These are phyloP conservation scores for Tiliacea aurago DNA, from an alignment of 2,888 invertebrate species.

Conservation along the genomic window DNA sequence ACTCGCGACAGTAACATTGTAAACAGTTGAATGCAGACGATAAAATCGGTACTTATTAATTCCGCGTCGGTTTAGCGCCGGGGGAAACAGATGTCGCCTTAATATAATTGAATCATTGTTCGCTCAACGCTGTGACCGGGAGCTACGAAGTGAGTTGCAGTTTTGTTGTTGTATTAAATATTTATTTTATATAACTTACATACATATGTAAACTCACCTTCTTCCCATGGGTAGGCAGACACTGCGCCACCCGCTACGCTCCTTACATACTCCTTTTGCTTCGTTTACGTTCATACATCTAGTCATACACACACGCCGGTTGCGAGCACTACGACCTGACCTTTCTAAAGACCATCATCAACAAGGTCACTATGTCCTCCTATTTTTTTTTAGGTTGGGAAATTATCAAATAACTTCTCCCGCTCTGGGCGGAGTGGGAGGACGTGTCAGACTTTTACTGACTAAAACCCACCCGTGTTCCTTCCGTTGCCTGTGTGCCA, in stretches of 20 bases:
- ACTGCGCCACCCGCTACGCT: neutral
- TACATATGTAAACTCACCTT: neutral
- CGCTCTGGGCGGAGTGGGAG: too few species aligned
- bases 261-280: neutral
- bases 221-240: neutral
- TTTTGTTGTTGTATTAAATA: neutral
- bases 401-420: too few species aligned
- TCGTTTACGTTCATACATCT: neutral
- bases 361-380: too few species aligned
- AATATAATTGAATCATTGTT: constrained; percentile 83
- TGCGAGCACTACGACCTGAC: neutral
- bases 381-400: too few species aligned
- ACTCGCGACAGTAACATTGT: constrained; percentile 52
- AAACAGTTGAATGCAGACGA: constrained; percentile 49
- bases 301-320: neutral
- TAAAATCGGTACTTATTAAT: constrained; percentile 65
- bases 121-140: constrained; percentile 67
- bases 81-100: constrained; percentile 77
- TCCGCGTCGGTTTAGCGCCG: constrained; percentile 67
- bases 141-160: constrained; percentile 60
- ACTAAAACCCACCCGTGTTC: too few species aligned
- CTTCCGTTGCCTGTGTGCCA: too few species aligned
- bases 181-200: neutral
- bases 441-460: too few species aligned
- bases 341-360: neutral